These are phyloP conservation scores for Chromis chromis DNA, from an alignment of 2,797 vertebrate genomes.

Conservation along the genomic window DNA sequence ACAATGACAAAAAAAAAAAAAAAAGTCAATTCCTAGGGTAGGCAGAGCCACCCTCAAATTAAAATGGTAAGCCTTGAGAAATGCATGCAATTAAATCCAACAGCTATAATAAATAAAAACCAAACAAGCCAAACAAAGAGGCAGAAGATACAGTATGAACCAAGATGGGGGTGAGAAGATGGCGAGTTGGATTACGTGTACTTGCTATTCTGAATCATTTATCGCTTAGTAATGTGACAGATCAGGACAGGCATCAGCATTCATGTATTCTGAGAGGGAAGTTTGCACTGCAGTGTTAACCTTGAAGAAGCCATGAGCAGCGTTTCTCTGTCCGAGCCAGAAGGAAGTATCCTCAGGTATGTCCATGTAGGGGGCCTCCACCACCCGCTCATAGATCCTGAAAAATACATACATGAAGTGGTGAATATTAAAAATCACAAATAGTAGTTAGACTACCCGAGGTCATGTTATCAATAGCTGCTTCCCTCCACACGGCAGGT, in stretches of 20 bases:
- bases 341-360: constrained; percentile 91
- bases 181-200: constrained; percentile 29
- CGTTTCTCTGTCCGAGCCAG: constrained; percentile 97
- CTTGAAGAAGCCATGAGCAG: constrained; percentile 96
- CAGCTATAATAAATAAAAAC: constrained; percentile 67
- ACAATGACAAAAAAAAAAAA: constrained; percentile 62
- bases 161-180: constrained; percentile 26
- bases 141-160: constrained; percentile 33
- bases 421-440: constrained; percentile 2
- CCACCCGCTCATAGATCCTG: constrained; percentile 97
- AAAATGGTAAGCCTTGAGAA: constrained; percentile 70
- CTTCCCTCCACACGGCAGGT: constrained; percentile 18
- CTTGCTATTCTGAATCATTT: constrained; percentile 53
- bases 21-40: constrained; percentile 51
- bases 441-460: neutral
- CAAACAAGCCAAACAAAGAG: constrained; percentile 61
- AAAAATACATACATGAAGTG: constrained; percentile 39
- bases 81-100: constrained; percentile 70
- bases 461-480: neutral
- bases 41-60: constrained; percentile 59
- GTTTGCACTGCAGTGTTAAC: constrained; percentile 72
- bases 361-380: constrained; percentile 93
- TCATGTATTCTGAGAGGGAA: constrained; percentile 13
- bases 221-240: constrained; percentile 21
- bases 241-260: constrained; percentile 21